Evolutionary conservation across 2,888 invertebrate species (phyloP), one percentile per base, ranked within the genome.

Genomic region (Torymus aiolomorphi): DNA sequence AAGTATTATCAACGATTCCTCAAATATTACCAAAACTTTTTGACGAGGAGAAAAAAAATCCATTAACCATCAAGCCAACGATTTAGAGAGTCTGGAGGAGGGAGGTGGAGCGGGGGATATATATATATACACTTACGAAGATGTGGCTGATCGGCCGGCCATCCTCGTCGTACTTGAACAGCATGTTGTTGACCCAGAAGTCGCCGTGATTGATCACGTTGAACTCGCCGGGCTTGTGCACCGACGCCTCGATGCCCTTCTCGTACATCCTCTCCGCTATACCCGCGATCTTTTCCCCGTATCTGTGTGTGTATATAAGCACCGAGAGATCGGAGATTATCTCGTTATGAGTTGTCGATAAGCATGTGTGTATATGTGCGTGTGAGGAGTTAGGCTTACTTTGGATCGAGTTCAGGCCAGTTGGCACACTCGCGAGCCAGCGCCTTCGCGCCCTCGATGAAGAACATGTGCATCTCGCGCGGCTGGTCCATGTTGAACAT

Each of bases 131-230:
- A 86, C 87, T 85, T 82, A 90, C 90, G 70, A 88, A 88, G 69
- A 89, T 88, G 11, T 88, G 88, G 12, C 82, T 80, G n/a, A 82
- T 75, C 0, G 86, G 87, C 51, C 86, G 84, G 42, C 52, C 61
- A 3, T 85, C 77, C 16, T 84, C 80, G 75, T 89, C 83, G 79
- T 89, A 89, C n/a, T 84, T 84, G 83, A 89, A 90, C 11, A 90
- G 66, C 89, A 89, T 89, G 65, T 89, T 90, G 78, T 90, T 90
- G 10, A 88, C 86, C 89, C 89, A 90, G 54, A 83, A 85, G 62
- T 90, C 89, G 1, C 89, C 89, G 54, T 90, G 90, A 83, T 86
- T 89, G 51, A 90, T 84, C 0, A 89, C 89, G 57, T 86, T 86
- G 80, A 89, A 89, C 11, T 88, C 87, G 12, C 84, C 80, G 1